Evolutionary conservation across 2,113 vertebrate species (phyloP).

Genomic region (Plectropomus leopardus): DNA sequence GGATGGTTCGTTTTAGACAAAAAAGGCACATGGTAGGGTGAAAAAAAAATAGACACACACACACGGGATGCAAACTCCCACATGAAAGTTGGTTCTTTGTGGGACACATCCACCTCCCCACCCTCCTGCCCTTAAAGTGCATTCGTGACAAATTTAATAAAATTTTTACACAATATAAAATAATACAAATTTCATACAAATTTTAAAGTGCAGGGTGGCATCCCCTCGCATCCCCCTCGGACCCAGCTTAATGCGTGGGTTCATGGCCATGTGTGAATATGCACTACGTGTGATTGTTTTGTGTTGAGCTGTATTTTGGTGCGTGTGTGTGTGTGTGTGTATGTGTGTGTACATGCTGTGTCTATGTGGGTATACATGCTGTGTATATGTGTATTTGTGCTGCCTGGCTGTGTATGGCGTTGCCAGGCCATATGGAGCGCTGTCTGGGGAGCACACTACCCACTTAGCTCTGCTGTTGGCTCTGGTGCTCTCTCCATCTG

Average conservation of each 20-base stretch:
- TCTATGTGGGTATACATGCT: conserved; percentile 48
- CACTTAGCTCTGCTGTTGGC: conserved; percentile 84
- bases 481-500: conserved; percentile 83
- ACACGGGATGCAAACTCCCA: too few relatives aligned
- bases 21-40: too few relatives aligned
- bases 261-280: conserved; percentile 37
- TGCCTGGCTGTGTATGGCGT: conserved; percentile 70
- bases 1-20: too few relatives aligned
- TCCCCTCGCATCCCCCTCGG: not conserved
- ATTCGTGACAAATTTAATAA: too few relatives aligned
- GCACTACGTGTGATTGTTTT: conserved; percentile 44
- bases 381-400: conserved; percentile 68
- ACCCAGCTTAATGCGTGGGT: conserved; percentile 30
- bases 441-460: conserved; percentile 85
- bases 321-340: conserved; percentile 41
- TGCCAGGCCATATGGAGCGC: conserved; percentile 85
- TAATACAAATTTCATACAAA: too few relatives aligned
- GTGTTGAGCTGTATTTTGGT: conserved; percentile 52
- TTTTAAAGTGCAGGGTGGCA: not conserved
- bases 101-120: too few relatives aligned
- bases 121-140: too few relatives aligned
- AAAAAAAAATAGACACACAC: too few relatives aligned
- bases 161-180: too few relatives aligned
- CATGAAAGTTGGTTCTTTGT: too few relatives aligned
- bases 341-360: conserved; percentile 17